Percentiles rank a stretch among this genome's conserved stretches.
phyloP scores from a whole-genome alignment of 2,888 invertebrate genomes.

The Lithophane ornitopus region DNA sequence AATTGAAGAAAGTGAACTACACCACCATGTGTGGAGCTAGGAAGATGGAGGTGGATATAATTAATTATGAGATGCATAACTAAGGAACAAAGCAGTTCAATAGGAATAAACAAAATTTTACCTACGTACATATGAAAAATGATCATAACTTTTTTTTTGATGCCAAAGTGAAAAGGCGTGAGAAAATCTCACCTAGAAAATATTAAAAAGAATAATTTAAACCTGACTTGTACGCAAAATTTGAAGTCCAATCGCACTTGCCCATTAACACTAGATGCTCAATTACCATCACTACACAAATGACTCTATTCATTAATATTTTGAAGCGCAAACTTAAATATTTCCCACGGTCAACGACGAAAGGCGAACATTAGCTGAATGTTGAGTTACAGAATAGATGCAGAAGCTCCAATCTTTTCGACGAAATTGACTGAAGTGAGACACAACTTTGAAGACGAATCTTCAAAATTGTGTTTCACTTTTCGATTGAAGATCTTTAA shows the following conservation, averaged over 20 bases:
- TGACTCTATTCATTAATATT: constrained; percentile 72
- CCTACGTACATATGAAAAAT: neutral
- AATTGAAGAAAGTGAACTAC: no score
- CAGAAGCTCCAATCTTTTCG: constrained; percentile 32
- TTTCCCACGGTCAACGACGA: constrained; percentile 79
- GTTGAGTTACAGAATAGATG: neutral
- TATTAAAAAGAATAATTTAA: constrained; percentile 43
- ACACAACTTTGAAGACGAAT: neutral
- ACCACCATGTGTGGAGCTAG: no score
- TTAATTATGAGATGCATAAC: neutral
- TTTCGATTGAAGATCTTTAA: neutral
- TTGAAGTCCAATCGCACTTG: constrained; percentile 54
- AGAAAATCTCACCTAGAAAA: constrained; percentile 28
- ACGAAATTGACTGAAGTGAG: neutral
- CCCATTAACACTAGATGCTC: constrained; percentile 66
- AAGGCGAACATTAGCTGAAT: constrained; percentile 79
- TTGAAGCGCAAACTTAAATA: constrained; percentile 68
- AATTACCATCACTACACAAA: constrained; percentile 71
- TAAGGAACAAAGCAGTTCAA: neutral
- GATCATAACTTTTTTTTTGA: neutral
- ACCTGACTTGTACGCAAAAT: constrained; percentile 43
- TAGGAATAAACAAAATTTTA: neutral
- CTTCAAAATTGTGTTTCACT: no score
- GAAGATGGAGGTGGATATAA: no score
- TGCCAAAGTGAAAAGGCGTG: constrained; percentile 30